Evolutionary conservation across 2,888 invertebrate species (phyloP).

Genomic region (Leucophora obtusa): DNA sequence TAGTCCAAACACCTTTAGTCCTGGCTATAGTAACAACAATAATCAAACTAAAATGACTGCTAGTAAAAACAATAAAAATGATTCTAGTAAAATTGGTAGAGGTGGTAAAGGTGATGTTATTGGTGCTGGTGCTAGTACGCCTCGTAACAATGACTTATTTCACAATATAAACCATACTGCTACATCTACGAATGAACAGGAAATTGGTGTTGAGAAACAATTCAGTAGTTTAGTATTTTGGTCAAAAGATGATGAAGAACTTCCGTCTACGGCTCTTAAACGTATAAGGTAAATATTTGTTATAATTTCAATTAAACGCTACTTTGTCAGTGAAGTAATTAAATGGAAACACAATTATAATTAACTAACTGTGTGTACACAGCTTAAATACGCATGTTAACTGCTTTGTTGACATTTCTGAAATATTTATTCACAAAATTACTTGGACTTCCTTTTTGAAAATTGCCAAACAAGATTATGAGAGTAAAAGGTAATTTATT

Average conservation of each 20-base stretch:
- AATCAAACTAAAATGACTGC: constrained; percentile 63
- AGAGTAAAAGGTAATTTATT: no score
- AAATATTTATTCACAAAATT: no score
- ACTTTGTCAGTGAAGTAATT: constrained; percentile 25
- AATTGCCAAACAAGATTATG: no score
- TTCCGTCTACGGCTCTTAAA: constrained; percentile 68
- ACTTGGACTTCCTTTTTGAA: no score
- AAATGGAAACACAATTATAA: constrained; percentile 41
- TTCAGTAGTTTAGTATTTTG: constrained; percentile 72
- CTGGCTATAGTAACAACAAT: constrained; percentile 40
- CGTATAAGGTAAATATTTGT: constrained; percentile 68
- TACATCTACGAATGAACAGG: constrained; percentile 39
- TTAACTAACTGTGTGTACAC: constrained; percentile 29
- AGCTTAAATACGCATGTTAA: constrained; percentile 5
- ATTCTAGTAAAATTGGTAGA: not conserved
- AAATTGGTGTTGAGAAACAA: constrained; percentile 69
- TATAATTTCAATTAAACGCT: constrained; percentile 10
- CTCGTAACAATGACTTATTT: constrained; percentile 65
- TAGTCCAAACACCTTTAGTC: constrained; percentile 22
- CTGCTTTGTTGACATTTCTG: not conserved
- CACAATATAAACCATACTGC: constrained; percentile 59
- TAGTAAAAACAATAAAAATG: constrained; percentile 35
- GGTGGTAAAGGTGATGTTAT: no score
- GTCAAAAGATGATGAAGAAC: constrained; percentile 72
- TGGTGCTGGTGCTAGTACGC: constrained; percentile 3